A percentile compares a stretch with the other conserved stretches of the same genome.
Evolutionary conservation across 2,888 invertebrate species (phyloP).

Genomic region (Dryococelus australis): DNA sequence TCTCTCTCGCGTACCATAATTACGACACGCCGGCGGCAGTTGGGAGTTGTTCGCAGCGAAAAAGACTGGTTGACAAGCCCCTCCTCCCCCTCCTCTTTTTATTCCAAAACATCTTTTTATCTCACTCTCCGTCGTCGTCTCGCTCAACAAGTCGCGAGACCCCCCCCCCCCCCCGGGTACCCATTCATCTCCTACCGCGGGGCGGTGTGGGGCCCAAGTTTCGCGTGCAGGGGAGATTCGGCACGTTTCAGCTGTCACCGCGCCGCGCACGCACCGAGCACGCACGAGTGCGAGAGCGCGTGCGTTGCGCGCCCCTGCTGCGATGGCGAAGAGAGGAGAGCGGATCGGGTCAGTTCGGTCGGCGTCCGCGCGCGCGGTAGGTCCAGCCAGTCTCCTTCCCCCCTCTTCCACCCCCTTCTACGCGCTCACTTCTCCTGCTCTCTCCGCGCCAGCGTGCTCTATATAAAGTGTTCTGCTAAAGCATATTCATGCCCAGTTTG

Average conservation of each 20-base stretch:
- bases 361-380: background rate
- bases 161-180: background rate
- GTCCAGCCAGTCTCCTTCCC: constrained; percentile 8
- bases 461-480: background rate
- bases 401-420: background rate
- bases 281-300: background rate
- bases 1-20: background rate
- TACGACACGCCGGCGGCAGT: background rate
- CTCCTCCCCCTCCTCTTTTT: background rate
- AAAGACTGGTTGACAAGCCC: background rate
- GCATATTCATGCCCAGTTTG: constrained; percentile 16
- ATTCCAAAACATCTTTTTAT: constrained; percentile 6
- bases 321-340: background rate
- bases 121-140: background rate
- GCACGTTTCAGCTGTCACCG: background rate
- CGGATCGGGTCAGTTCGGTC: background rate
- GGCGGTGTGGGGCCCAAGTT: background rate
- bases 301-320: background rate
- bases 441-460: background rate
- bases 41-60: background rate
- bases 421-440: background rate
- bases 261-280: background rate
- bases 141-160: background rate
- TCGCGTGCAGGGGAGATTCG: background rate
- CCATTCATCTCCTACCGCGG: background rate